Evolutionary conservation across 2,797 vertebrate species (phyloP).

Genomic region (Thripadectes ignobilis): DNA sequence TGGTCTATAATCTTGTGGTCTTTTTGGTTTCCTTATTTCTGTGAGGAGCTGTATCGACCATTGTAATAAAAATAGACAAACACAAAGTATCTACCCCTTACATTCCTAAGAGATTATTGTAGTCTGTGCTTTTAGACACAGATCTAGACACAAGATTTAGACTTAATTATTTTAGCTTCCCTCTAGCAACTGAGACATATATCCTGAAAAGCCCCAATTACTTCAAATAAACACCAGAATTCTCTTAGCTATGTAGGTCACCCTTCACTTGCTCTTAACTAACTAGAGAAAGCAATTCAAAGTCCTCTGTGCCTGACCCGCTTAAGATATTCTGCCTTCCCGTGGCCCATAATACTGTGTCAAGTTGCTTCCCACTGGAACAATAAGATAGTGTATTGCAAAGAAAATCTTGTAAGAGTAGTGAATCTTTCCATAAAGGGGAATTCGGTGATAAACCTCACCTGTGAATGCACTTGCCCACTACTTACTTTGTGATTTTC

Average conservation of each 20-base stretch:
- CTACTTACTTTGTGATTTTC: background rate
- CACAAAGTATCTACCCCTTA: background rate
- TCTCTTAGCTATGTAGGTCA: conserved; percentile 4
- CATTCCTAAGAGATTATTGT: background rate
- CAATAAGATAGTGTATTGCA: background rate
- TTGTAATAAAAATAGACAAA: background rate
- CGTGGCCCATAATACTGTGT: background rate
- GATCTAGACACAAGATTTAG: background rate
- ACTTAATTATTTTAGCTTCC: conserved; percentile 7
- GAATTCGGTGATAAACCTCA: background rate
- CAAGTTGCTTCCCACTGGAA: background rate
- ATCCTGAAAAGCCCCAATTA: conserved; percentile 1
- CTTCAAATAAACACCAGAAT: conserved; percentile 14
- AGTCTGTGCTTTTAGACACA: background rate
- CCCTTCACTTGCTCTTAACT: background rate
- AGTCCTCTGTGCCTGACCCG: background rate
- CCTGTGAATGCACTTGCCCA: background rate
- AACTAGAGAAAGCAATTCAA: background rate
- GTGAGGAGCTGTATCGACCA: background rate
- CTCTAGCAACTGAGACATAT: background rate
- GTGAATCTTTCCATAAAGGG: background rate
- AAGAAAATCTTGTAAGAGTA: background rate
- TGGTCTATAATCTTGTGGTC: background rate
- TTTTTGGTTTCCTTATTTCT: background rate
- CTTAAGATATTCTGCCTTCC: background rate